These are phyloP conservation scores for Hippocampus abdominalis DNA, from an alignment of 2,113 vertebrate species.

Conservation along the genomic window DNA sequence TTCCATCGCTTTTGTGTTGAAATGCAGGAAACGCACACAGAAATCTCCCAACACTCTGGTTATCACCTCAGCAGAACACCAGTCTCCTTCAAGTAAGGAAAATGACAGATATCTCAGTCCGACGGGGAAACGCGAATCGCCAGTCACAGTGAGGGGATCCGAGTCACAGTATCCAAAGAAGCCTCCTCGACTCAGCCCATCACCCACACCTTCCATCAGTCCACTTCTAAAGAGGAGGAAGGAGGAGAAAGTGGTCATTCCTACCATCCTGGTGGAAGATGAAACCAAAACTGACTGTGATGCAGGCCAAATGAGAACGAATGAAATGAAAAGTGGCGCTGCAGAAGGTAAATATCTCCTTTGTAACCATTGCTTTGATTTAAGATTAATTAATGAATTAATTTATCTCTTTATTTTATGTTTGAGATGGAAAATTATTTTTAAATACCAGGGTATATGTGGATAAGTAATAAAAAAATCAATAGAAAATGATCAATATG, in stretches of 20 bases:
- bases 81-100: conserved; percentile 2
- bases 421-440: not conserved
- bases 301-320: conserved; percentile 54
- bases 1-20: conserved; percentile 18
- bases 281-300: conserved; percentile 55
- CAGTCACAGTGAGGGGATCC: conserved; percentile 21
- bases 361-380: not conserved
- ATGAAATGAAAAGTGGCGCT: conserved; percentile 60
- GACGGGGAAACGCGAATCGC: conserved; percentile 25
- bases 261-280: conserved; percentile 62
- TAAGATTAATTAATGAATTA: too few relatives aligned
- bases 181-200: conserved; percentile 33
- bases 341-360: conserved; percentile 61
- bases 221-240: conserved; percentile 66
- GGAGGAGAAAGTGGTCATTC: conserved; percentile 55
- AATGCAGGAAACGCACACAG: conserved; percentile 42
- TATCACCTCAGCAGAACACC: conserved; percentile 13
- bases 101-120: conserved; percentile 28
- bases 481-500: too few relatives aligned
- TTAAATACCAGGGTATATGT: conserved; percentile 33
- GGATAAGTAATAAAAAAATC: conserved; percentile 47
- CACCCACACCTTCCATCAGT: conserved; percentile 47
- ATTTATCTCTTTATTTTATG: too few relatives aligned
- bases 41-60: conserved; percentile 24
- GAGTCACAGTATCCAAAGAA: conserved; percentile 32